Base-by-base conservation (phyloP, 1,140 invertebrate species). In the Hesperophylax magnus region DNA sequence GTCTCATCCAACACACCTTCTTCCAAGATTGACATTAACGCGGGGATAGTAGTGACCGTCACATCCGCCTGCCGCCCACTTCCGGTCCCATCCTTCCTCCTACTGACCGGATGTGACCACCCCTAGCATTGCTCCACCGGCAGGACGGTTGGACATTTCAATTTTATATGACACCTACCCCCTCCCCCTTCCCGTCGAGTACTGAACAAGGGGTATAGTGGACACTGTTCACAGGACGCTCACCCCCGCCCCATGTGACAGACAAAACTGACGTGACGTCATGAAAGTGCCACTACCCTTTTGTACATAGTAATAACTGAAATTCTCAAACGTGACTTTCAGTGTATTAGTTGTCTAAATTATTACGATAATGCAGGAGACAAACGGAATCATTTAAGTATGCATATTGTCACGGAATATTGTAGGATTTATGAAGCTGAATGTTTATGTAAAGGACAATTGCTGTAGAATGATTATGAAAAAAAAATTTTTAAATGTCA, bases 151-250 rank as follows among this genome's bases (percentile, higher is more conserved):
- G 71, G 71, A 75, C 75, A 31, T 77, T 77, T 77, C 75, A 77
- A 77, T 77, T 77, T 77, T 77, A 63, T 77, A 77, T 77, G 56
- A 77, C 67, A 71, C 67, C 47, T 18, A 39, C 39, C 39, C 65
- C 67, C 34, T 2, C 34, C 2, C 67, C n/a, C 34, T 11, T 34
- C 61, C 22, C n/a, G 3, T 58, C 56, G 39, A 11, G 8, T 11
- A 47, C 39, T 47, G 39, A 47, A 14, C 39, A 47, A 1, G 0
- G 39, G 39, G 11, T 47, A 47, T 47, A 47, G 39, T 47, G 39
- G 39, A 47, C 11, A 47, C 39, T 47, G 39, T 47, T 14, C 39
- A 47, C 11, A 14, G 39, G 2, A 61, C 58, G 24, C 58, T 24
- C 58, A 24, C 58, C 58, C 58, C 58, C 24, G 58, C 14, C 58